Conservation (phyloP, 30 jellyfish, hydroid and myxozoan genomes). For the Pelagia noctiluca region DNA sequence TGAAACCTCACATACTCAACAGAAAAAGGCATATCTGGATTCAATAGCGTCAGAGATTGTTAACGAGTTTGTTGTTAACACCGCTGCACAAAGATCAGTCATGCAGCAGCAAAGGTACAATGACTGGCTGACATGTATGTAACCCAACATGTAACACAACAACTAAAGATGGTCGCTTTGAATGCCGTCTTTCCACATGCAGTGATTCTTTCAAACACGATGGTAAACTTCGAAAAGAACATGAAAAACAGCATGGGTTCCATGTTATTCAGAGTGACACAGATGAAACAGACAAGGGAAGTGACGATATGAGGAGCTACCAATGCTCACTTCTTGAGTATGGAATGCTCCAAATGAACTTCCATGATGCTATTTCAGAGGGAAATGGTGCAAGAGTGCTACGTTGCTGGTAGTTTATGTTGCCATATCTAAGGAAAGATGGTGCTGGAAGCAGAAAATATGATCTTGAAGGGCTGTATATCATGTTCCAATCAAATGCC, state of each 20-base stretch:
- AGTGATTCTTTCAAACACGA: neutral
- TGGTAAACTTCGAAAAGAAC: neutral
- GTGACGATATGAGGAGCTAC: neutral
- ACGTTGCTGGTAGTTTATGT: conserved; percentile 52
- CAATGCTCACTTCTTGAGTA: conserved; percentile 54
- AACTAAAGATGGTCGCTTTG: neutral
- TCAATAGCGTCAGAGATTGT: conserved; percentile 10
- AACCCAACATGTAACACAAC: neutral
- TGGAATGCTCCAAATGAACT: conserved; percentile 38
- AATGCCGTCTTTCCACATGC: neutral
- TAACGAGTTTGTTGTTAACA: conserved; percentile 5
- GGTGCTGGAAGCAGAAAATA: conserved; percentile 51
- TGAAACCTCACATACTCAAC: neutral
- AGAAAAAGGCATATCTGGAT: conserved; percentile 13
- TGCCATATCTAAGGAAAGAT: conserved; percentile 47
- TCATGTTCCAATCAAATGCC: conserved; percentile 33
- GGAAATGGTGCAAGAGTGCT: conserved; percentile 50
- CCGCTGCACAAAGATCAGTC: conserved; percentile 1
- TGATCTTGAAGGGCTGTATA: conserved; percentile 48
- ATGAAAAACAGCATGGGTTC: neutral
- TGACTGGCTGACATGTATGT: conserved; percentile 12
- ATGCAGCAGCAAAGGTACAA: conserved; percentile 10
- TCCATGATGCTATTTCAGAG: conserved; percentile 46
- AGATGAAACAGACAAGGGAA: neutral
- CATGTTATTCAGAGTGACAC: neutral